Percentiles rank a stretch among this genome's conserved stretches.
These are phyloP conservation scores for Junonia oenone DNA, from an alignment of 2,888 invertebrate species.

Conservation along the genomic window DNA sequence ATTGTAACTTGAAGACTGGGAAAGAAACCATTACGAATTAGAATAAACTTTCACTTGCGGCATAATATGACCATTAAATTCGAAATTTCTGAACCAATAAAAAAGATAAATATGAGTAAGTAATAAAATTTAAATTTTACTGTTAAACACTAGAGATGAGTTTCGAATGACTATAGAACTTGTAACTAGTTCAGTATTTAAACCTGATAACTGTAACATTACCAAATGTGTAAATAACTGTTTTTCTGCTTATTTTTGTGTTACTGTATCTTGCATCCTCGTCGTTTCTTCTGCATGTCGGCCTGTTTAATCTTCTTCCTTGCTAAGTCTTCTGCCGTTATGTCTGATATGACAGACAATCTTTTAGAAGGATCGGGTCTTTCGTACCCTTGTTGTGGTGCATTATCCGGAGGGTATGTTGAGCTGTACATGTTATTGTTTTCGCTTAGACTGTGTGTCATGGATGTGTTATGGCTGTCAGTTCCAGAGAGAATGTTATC, in stretches of 20 bases:
- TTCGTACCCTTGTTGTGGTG: slow-evolving; percentile 36
- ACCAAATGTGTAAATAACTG: slow-evolving; percentile 6
- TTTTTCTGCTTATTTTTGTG: slow-evolving; percentile 7
- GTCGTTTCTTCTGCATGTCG: slow-evolving; percentile 61
- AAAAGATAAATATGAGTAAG: not conserved
- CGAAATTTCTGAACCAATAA: slow-evolving; percentile 7
- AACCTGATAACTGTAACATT: slow-evolving; percentile 11
- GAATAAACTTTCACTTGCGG: slow-evolving; percentile 2
- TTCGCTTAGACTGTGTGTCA: slow-evolving; percentile 67
- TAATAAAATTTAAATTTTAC: slow-evolving; percentile 6
- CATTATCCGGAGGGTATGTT: slow-evolving; percentile 53
- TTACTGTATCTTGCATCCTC: slow-evolving; percentile 71
- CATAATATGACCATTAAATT: slow-evolving; percentile 1
- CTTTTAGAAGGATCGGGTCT: slow-evolving; percentile 55
- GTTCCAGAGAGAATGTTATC: slow-evolving; percentile 43
- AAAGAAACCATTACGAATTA: not conserved
- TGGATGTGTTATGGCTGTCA: slow-evolving; percentile 39
- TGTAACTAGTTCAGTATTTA: not conserved
- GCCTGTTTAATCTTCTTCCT: slow-evolving; percentile 68
- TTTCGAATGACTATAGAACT: not conserved
- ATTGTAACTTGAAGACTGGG: not conserved
- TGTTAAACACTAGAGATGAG: not conserved
- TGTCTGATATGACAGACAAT: slow-evolving; percentile 69
- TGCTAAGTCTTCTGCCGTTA: slow-evolving; percentile 64
- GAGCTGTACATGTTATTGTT: slow-evolving; percentile 66